Base-by-base conservation (phyloP, 2,797 vertebrate genomes). In the Fringilla coelebs region DNA sequence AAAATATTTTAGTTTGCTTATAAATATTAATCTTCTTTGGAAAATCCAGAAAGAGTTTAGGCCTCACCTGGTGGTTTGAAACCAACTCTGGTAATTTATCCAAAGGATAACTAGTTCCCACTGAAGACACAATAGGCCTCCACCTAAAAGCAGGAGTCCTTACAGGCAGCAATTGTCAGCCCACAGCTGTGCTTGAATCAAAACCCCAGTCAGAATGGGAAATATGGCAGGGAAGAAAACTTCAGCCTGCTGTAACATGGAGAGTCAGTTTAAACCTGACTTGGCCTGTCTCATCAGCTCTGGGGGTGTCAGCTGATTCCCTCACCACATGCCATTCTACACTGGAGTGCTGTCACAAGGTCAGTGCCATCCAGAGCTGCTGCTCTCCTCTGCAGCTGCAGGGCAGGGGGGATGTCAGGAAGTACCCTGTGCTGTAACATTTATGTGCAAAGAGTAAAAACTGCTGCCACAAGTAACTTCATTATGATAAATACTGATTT, bases 381-480 rank as follows among this genome's bases (percentile, higher is more conserved):
- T 58, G 43, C 40, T 46, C 43, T 73, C 28, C 10, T 41, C 73
- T 25, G 43, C 38, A 48, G 29, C n/a, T 71, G 45, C 49, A 74
- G 38, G n/a, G 51, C 55, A 51, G 36, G 38, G 12, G 20, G 36
- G 31, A 62, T 48, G 18, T 58, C 43, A 60, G 17, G 16, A 74
- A 80, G 34, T 9, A 25, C 8, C 5, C 19, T 5, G 16, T 12
- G 26, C 13, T 77, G 62, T 51, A 70, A 62, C 24, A 21, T 41
- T 41, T 21, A 13, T 7, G 24, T 71, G 5, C 25, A 49, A 65
- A 4, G 12, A 0, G 0, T 61, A 31, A 67, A 84, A 85, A 31
- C 17, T 15, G 24, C 46, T 40, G 10, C 43, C 41, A 55, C 2
- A 3, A 38, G 31, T 38, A 34, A 48, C 28, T 58, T 80, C 52